Conservation (phyloP, 1,140 invertebrate species). For the Drosophila subobscura region DNA sequence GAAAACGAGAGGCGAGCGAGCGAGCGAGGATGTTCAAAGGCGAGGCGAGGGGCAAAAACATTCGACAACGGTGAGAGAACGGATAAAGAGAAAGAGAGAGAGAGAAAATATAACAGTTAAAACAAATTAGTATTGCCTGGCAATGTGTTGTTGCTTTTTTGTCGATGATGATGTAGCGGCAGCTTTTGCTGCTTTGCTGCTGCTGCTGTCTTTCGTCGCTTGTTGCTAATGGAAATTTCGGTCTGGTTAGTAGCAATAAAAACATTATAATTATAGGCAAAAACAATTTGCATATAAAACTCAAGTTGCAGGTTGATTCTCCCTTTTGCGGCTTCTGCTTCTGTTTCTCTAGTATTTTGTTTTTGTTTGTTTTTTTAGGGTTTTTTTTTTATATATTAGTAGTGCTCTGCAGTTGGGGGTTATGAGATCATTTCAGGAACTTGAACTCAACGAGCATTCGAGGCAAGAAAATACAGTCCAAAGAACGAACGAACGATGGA, state of each 20-base stretch:
- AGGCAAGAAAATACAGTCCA: slow-evolving; percentile 44
- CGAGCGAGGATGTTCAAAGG: slow-evolving; percentile 26
- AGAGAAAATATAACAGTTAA: slow-evolving; percentile 55
- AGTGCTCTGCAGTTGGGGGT: slow-evolving; percentile 65
- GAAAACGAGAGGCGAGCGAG: slow-evolving; percentile 11
- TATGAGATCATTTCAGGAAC: slow-evolving; percentile 52
- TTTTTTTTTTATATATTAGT: slow-evolving; percentile 48
- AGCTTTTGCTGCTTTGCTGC: slow-evolving; percentile 21
- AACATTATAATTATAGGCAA: slow-evolving; percentile 50
- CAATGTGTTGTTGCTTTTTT: slow-evolving; percentile 12
- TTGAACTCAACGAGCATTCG: slow-evolving; percentile 69
- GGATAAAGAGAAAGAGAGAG: slow-evolving; percentile 13
- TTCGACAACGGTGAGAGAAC: slow-evolving; percentile 7
- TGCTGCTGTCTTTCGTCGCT: slow-evolving; percentile 42
- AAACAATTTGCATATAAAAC: slow-evolving; percentile 14
- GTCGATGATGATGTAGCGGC: slow-evolving; percentile 15
- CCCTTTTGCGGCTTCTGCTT: slow-evolving; percentile 3
- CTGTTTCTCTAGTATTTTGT: slow-evolving; percentile 16
- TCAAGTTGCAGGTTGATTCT: slow-evolving; percentile 24
- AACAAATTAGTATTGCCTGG: slow-evolving; percentile 55
- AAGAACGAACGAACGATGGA: slow-evolving; percentile 65
- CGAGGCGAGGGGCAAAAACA: slow-evolving; percentile 8
- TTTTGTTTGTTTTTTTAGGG: slow-evolving; percentile 26
- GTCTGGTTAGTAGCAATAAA: slow-evolving; percentile 73
- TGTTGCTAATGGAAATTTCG: slow-evolving; percentile 69